Evolutionary conservation across 2,113 vertebrate species (phyloP), one percentile per base, ranked within the genome.

Genomic region (Zosterops lateralis): DNA sequence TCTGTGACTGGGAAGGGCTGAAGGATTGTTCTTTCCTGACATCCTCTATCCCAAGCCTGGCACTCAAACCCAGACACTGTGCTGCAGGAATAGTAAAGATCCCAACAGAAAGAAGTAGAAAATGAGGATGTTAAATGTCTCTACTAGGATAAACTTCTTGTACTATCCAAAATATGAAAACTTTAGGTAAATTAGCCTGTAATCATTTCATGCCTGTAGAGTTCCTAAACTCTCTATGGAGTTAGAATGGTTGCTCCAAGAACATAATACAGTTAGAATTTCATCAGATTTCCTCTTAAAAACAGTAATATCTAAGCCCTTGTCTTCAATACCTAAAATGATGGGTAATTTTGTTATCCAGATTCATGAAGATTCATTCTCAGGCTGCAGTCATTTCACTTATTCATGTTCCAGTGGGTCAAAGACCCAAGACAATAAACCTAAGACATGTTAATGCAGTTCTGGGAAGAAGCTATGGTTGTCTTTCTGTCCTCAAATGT

Each of bases 271-370:
- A 70, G 57, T 31, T 16, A 78, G 38, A 87, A 25, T 15, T 65
- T 53, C 8, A 5, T 29, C 20, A 64, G 4, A 60, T 51, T 42
- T 51, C 57, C 21, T 42, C 47, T 86, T 82, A 2, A 36, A 67
- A 58, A 36, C 12, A n/a, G 3, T 13, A 48, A 32, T 48, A 28
- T 3, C 13, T 5, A 36, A 42, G 13, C 3, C 1, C 4, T 4
- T 34, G 38, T n/a, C 78, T 89, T 74, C 50, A 28, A 3, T 53
- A 31, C 44, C 40, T 75, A 25, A 34, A 67, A 29, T 70, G 18
- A 2, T 42, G 58, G 48, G 25, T 31, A 48, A 7, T 56, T 22
- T 67, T 68, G 4, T 51, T 29, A 17, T 10, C 48, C 14, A 51
- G 21, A 40, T 57, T 84, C 12, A n/a, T 25, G 20, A 34, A 36